Evolutionary conservation across 2,113 vertebrate species (phyloP).

Genomic region (Agelaius tricolor): DNA sequence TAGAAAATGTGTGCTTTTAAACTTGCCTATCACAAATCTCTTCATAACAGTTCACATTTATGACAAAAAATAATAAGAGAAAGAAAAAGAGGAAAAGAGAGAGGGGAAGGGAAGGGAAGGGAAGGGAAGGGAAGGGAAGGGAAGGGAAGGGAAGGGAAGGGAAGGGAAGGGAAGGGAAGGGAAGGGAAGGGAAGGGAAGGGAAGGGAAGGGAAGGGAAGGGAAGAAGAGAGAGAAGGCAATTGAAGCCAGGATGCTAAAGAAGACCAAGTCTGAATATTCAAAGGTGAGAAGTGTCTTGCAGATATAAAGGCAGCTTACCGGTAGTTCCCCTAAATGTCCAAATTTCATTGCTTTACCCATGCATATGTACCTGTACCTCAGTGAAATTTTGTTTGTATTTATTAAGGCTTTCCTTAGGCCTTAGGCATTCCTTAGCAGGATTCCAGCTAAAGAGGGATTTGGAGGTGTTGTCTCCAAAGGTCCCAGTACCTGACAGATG

Average conservation of each 20-base stretch:
- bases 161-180: too few species aligned
- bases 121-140: too few species aligned
- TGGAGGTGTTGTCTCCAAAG: background rate
- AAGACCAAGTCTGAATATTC: background rate
- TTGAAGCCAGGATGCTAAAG: background rate
- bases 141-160: too few species aligned
- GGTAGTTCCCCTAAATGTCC: background rate
- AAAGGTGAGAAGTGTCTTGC: background rate
- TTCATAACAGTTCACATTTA: background rate
- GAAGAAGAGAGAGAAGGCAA: rapidly evolving
- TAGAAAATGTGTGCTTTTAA: background rate
- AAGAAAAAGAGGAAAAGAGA: rapidly evolving
- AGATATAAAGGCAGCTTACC: background rate
- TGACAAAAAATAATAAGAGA: background rate
- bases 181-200: too few species aligned
- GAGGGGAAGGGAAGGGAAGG: too few species aligned
- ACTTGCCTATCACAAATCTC: background rate
- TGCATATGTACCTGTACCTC: background rate
- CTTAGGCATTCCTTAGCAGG: background rate
- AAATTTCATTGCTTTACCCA: background rate
- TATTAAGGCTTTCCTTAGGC: background rate
- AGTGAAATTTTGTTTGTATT: background rate
- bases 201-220: too few species aligned
- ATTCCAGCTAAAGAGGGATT: background rate
- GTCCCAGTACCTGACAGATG: background rate